Evolutionary conservation across 2,888 invertebrate species (phyloP), one percentile per base, ranked within the genome.

Genomic region (Prenolepis imparis): DNA sequence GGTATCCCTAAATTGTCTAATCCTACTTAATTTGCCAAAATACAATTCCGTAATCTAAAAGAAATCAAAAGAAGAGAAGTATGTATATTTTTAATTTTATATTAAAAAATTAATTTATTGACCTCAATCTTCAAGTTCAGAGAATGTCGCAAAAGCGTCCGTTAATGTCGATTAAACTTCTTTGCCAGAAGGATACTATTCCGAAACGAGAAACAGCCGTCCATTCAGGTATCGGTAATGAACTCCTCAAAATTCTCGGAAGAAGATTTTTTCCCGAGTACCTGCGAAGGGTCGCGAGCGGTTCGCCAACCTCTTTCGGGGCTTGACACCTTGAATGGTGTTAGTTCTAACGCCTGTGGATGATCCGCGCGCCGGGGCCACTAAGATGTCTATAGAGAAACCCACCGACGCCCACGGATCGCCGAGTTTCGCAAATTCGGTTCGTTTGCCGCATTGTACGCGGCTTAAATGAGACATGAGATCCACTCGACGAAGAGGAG

Each of bases 381-480:
- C 91, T 93, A 92, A 93, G 90, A 91, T 89, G 86, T 90, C 91
- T 91, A 89, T 88, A 84, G 67, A 82, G 82, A 57, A n/a, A 81
- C 88, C 86, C 83, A 86, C 85, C 89, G 88, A 77, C 88, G 88
- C 82, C 84, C 86, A 84, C 44, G 86, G 90, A 84, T 83, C 89
- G 82, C 90, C 21, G 90, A 91, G 92, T 94, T 94, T 94, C 93
- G 94, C 94, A 94, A 94, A 94, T 94, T 94, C 94, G 94, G 94
- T 94, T 94, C 94, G 94, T 94, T 94, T 94, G 94, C 88, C 90
- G 92, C 94, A 94, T 94, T 94, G 94, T 94, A 90, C 90, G 89
- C 87, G 91, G 93, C 93, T 94, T 93, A 93, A 90, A 87, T 84
- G 90, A 92, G 92, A 93, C 92, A 93, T 89, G 92, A 93, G 93